Conservation (phyloP, 2,888 invertebrate genomes). For the Syritta pipiens region DNA sequence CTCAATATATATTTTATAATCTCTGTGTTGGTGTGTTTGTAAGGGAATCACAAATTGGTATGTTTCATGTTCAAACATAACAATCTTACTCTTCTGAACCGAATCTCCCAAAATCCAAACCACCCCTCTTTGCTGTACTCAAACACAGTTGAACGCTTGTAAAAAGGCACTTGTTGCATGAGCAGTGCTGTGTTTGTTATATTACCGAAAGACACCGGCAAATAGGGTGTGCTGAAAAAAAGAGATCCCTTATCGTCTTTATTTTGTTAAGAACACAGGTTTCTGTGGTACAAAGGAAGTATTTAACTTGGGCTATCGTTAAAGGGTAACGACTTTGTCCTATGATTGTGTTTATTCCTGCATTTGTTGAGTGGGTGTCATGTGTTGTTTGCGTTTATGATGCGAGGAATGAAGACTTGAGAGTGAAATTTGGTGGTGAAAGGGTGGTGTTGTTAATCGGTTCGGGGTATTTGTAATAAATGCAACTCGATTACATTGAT, state of each 20-base stretch:
- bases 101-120: conserved; percentile 7
- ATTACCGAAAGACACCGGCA: not conserved
- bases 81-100: not conserved
- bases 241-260: conserved; percentile 27
- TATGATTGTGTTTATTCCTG: conserved; percentile 3
- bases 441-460: too few species aligned
- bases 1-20: conserved; percentile 32
- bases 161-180: conserved; percentile 32
- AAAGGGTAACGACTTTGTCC: conserved; percentile 11
- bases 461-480: too few species aligned
- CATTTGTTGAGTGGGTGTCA: not conserved
- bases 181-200: conserved; percentile 6
- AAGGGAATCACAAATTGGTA: conserved; percentile 12
- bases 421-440: not conserved
- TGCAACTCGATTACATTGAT: too few species aligned
- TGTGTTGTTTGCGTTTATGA: conserved; percentile 9
- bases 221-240: conserved; percentile 9
- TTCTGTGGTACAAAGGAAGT: conserved; percentile 16
- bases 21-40: conserved; percentile 20
- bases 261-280: conserved; percentile 21
- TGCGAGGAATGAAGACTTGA: not conserved
- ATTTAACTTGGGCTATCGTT: conserved; percentile 25
- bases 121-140: conserved; percentile 20
- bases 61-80: conserved; percentile 25
- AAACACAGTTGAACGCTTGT: conserved; percentile 16